Evolutionary conservation across 2,888 invertebrate genomes (phyloP).

Genomic region (Calephelis perditalis): DNA sequence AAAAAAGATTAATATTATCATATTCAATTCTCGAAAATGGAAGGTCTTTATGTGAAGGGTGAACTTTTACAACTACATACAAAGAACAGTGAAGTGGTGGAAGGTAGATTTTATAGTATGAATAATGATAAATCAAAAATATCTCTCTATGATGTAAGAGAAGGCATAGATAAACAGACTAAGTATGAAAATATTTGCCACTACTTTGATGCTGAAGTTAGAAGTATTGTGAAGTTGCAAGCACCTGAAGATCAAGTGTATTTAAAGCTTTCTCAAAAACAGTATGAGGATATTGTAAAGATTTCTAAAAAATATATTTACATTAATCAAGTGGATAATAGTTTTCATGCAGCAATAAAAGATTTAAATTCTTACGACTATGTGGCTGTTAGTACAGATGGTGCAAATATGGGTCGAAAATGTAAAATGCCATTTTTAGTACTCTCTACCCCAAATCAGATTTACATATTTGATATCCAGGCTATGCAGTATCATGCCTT

Average conservation of each 20-base stretch:
- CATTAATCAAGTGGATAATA: constrained; percentile 67
- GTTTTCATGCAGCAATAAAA: constrained; percentile 59
- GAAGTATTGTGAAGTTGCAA: constrained; percentile 59
- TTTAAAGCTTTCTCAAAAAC: constrained; percentile 60
- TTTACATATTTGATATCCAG: constrained; percentile 72
- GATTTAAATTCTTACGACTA: constrained; percentile 54
- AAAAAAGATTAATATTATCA: constrained; percentile 53
- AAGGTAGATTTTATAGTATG: constrained; percentile 67
- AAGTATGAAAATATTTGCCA: constrained; percentile 55
- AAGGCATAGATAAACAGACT: constrained; percentile 45
- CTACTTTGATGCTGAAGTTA: constrained; percentile 63
- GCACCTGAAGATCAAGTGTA: constrained; percentile 47
- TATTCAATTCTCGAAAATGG: constrained; percentile 47
- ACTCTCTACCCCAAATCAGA: constrained; percentile 60
- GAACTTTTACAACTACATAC: constrained; percentile 69
- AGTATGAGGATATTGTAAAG: constrained; percentile 61
- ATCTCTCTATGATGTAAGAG: constrained; percentile 63
- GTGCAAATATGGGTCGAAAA: constrained; percentile 69
- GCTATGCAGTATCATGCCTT: constrained; percentile 69
- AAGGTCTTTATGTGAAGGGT: constrained; percentile 66
- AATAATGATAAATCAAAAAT: constrained; percentile 65
- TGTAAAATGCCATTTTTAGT: constrained; percentile 69
- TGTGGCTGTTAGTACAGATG: constrained; percentile 62
- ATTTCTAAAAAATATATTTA: constrained; percentile 61
- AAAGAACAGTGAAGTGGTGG: constrained; percentile 58